phyloP scores from a whole-genome alignment of 2,113 vertebrate genomes.

The Lontra canadensis region DNA sequence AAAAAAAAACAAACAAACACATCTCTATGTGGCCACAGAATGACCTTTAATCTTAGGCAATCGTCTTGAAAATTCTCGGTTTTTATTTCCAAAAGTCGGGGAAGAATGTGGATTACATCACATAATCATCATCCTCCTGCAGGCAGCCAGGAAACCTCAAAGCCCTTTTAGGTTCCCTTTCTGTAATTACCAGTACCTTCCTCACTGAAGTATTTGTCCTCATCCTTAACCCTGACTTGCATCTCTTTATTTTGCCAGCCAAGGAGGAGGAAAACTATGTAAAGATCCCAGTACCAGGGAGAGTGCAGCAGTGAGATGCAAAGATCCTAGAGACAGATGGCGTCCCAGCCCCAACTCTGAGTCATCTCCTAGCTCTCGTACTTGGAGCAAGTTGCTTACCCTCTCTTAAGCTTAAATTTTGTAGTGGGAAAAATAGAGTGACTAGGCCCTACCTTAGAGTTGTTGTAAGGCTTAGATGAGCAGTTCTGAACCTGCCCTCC shows the following conservation, averaged over 20 bases:
- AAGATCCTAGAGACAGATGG: neutral
- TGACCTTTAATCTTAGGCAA: slow-evolving; percentile 16
- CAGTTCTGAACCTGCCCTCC: neutral
- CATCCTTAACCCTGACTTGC: neutral
- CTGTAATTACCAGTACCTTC: neutral
- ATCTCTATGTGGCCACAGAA: neutral
- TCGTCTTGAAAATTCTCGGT: slow-evolving; percentile 22
- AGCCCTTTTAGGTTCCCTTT: neutral
- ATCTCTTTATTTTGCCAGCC: neutral
- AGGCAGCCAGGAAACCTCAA: neutral
- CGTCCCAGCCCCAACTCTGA: neutral
- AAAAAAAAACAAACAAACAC: neutral
- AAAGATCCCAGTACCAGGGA: neutral
- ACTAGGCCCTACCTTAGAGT: neutral
- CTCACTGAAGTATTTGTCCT: neutral
- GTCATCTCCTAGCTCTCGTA: neutral
- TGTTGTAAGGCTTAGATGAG: neutral
- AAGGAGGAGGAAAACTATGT: neutral
- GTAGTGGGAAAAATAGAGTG: neutral
- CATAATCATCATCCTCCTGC: neutral
- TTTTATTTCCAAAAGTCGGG: slow-evolving; percentile 11
- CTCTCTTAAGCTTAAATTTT: neutral
- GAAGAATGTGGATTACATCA: slow-evolving; percentile 23
- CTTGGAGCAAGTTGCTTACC: neutral
- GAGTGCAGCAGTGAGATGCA: neutral